Percentiles rank a stretch among this genome's conserved stretches.
Conservation (phyloP, 2,888 invertebrate species). For the Timandra comae region DNA sequence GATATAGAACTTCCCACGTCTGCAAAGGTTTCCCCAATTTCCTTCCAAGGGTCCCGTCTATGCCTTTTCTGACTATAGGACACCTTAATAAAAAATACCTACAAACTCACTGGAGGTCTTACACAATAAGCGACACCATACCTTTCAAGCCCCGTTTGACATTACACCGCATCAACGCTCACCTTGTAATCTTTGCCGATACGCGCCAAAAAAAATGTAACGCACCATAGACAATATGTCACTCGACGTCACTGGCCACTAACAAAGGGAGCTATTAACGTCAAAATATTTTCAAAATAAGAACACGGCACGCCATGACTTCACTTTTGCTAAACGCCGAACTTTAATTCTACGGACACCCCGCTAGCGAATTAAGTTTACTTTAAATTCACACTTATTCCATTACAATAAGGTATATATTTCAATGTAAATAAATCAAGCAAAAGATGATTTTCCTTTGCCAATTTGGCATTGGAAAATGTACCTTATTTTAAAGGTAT, state of each 20-base stretch:
- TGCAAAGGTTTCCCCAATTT: too few species aligned
- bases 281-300: slow-evolving; percentile 75
- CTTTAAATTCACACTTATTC: slow-evolving; percentile 11
- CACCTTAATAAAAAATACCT: too few species aligned
- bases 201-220: slow-evolving; percentile 15
- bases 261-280: slow-evolving; percentile 65
- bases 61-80: too few species aligned
- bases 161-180: slow-evolving; percentile 16
- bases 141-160: slow-evolving; percentile 13
- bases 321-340: slow-evolving; percentile 52
- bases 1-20: too few species aligned
- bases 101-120: slow-evolving; percentile 2
- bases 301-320: slow-evolving; percentile 54
- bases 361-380: slow-evolving; percentile 14
- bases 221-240: slow-evolving; percentile 46
- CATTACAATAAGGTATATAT: too few species aligned
- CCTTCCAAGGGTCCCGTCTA: too few species aligned
- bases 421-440: too few species aligned
- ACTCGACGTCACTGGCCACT: slow-evolving; percentile 32
- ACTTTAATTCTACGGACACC: too few species aligned
- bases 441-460: too few species aligned
- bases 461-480: too few species aligned
- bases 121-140: slow-evolving; percentile 13
- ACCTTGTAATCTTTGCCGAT: slow-evolving; percentile 14
- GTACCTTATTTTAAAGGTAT: too few species aligned